These are phyloP conservation scores for Ladona fulva DNA, from an alignment of 1,140 invertebrate genomes.

Conservation along the genomic window DNA sequence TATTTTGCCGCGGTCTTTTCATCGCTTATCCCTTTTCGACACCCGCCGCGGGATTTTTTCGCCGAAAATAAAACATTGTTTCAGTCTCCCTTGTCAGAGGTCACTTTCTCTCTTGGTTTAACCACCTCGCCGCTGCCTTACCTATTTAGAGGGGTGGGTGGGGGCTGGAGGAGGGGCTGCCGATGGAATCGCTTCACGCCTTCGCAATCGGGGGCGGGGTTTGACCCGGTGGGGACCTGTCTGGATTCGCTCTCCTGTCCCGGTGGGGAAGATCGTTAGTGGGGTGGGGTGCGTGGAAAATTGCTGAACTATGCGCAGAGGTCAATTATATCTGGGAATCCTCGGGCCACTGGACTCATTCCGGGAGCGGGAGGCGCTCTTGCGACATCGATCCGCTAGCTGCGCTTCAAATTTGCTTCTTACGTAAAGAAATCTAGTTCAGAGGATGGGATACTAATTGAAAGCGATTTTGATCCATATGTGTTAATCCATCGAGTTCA, in stretches of 20 bases:
- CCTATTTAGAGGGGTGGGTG: too few species aligned
- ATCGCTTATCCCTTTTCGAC: background rate
- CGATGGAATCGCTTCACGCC: background rate
- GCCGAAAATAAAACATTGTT: background rate
- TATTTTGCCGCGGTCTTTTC: background rate
- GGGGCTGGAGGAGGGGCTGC: background rate
- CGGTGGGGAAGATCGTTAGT: background rate
- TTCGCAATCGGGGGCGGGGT: background rate
- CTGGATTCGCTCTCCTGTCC: slow-evolving; percentile 1
- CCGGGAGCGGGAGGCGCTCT: background rate
- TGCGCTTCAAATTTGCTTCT: too few species aligned
- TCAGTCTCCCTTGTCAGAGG: background rate
- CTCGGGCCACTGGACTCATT: background rate
- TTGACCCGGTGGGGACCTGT: background rate
- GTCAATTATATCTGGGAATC: background rate
- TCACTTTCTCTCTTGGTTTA: background rate
- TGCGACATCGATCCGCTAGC: background rate
- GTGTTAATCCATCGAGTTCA: too few species aligned
- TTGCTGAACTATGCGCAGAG: background rate
- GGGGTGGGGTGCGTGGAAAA: background rate
- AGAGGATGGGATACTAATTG: too few species aligned
- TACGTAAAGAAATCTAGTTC: too few species aligned
- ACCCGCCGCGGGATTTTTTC: background rate
- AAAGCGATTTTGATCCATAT: too few species aligned
- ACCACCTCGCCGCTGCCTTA: background rate